Evolutionary conservation across 1,140 invertebrate genomes (phyloP), one percentile per base, ranked within the genome.

Genomic region (Oscheius sp.): DNA sequence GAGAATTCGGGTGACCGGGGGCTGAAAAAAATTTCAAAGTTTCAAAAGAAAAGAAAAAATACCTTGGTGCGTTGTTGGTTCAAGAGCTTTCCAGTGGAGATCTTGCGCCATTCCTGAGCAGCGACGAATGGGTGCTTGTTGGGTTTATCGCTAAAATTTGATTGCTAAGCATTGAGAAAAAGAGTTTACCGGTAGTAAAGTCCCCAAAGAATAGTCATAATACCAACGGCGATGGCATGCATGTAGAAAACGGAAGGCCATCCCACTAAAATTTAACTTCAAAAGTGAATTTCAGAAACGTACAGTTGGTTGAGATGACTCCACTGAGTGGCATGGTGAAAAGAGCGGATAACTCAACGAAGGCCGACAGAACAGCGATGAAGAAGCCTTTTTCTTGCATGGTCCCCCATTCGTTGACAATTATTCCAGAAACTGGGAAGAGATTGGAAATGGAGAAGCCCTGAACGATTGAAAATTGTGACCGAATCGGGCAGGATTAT

Each of bases 181-280:
- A 64, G 13, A 10, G 26, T 36, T 67, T 28, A 58, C 20, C 68
- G 66, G 49, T 74, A 77, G 66, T 69, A 77, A 31, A 75, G 28
- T 35, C 49, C 42, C 71, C 71, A 77, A 15, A 77, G 46, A 46
- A 58, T 62, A 20, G 66, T 74, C 23, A 69, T 38, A 23, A 76
- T 38, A 34, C n/a, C 42, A n/a, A 63, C 31, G n/a, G 65, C 58
- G 4, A 61, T 45, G 13, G 49, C 75, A 65, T 75, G 71, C 0
- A 77, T 15, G 36, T 77, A 77, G 72, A 74, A 77, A 1, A 75
- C 75, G 28, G 26, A 58, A 2, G 75, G 75, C 75, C 75, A 77
- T 20, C 75, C 72, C 18, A 69, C 75, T 77, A 63, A 42, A 75
- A 75, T 15, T 66, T 15, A 29, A 18, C 4, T 69, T n/a, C n/a